Evolutionary conservation across 2,888 invertebrate genomes (phyloP).

Genomic region (Scotopteryx bipunctaria): DNA sequence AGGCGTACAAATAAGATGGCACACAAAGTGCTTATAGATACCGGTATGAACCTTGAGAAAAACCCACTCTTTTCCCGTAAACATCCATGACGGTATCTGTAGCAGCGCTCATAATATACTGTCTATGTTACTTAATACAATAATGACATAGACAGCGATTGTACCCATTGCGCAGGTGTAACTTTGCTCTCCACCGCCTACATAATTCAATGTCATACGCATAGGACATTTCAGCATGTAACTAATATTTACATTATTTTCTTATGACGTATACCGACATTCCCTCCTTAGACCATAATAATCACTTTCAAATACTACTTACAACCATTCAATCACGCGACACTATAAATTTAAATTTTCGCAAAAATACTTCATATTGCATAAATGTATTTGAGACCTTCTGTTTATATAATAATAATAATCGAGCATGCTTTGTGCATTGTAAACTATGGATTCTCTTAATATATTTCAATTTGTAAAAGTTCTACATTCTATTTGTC

Average conservation of each 20-base stretch:
- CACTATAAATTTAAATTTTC: slow-evolving; percentile 15
- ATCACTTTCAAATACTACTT: slow-evolving; percentile 39
- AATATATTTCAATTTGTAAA: slow-evolving; percentile 12
- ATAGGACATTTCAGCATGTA: slow-evolving; percentile 21
- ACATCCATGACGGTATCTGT: too few species aligned
- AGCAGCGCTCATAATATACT: neutral
- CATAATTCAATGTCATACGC: neutral
- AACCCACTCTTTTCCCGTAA: too few species aligned
- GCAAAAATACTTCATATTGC: slow-evolving; percentile 20
- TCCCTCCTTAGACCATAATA: slow-evolving; percentile 37
- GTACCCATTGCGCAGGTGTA: neutral
- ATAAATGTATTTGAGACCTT: slow-evolving; percentile 27
- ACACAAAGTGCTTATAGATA: too few species aligned
- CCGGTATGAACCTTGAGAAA: too few species aligned
- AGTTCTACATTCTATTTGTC: slow-evolving; percentile 6
- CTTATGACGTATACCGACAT: slow-evolving; percentile 67
- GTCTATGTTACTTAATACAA: neutral
- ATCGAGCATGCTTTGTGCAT: slow-evolving; percentile 19
- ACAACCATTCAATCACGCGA: slow-evolving; percentile 40
- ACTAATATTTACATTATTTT: slow-evolving; percentile 51
- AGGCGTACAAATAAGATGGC: too few species aligned
- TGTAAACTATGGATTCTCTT: slow-evolving; percentile 1
- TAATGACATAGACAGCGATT: neutral
- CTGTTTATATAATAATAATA: slow-evolving; percentile 15
- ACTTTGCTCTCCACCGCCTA: neutral